Evolutionary conservation across 2,113 vertebrate species (phyloP).

Genomic region (Urocolius indicus): DNA sequence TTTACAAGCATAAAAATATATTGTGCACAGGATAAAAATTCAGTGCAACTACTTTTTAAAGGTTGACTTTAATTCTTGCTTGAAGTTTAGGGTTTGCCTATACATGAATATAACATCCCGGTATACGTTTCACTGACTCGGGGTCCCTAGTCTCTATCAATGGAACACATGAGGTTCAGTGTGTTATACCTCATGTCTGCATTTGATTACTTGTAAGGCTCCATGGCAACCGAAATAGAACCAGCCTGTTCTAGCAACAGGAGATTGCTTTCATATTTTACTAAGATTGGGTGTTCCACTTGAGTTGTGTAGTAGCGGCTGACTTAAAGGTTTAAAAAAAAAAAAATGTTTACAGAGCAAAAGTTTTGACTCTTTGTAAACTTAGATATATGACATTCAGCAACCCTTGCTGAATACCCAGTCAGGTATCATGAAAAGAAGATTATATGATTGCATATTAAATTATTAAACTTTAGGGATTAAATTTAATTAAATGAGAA

Average conservation of each 20-base stretch:
- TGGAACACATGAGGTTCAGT: neutral
- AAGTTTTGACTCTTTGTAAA: conserved; percentile 54
- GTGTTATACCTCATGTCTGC: conserved; percentile 42
- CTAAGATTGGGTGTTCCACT: conserved; percentile 69
- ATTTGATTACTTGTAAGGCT: conserved; percentile 63
- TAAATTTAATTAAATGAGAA: neutral
- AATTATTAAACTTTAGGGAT: conserved; percentile 4
- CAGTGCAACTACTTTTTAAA: conserved; percentile 7
- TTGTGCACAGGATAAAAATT: neutral
- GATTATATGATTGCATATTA: neutral
- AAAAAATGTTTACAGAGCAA: neutral
- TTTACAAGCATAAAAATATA: conserved; percentile 21
- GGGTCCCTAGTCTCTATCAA: neutral
- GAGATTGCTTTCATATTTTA: conserved; percentile 73
- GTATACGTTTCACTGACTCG: neutral
- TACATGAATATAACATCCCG: neutral
- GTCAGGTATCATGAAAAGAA: conserved; percentile 38
- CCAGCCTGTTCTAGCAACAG: conserved; percentile 44
- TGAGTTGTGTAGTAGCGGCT: conserved; percentile 55
- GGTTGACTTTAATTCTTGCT: neutral
- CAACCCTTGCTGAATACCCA: conserved; percentile 36
- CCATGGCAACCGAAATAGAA: conserved; percentile 70
- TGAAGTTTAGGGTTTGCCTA: neutral
- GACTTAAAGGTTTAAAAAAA: conserved; percentile 39
- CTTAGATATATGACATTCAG: neutral